phyloP scores from a whole-genome alignment of 2,888 invertebrate genomes.

The Apomyelois bistriatella region DNA sequence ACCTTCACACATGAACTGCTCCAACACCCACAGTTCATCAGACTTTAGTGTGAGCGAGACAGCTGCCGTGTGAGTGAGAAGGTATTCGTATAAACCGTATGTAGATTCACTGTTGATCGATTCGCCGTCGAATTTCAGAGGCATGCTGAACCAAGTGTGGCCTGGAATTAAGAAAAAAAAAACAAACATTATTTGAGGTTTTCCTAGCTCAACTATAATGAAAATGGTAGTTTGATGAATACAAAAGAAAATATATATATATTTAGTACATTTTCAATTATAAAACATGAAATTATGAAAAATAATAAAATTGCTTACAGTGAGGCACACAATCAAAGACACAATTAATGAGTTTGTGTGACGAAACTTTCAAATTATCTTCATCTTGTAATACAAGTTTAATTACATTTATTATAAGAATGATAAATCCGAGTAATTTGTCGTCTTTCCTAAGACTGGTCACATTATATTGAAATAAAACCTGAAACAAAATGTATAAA shows the following conservation, averaged over 20 bases:
- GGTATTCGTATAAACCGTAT: constrained; percentile 46
- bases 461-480: constrained; percentile 30
- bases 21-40: constrained; percentile 42
- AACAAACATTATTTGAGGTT: not conserved
- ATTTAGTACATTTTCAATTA: no score
- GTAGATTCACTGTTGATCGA: constrained; percentile 16
- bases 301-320: constrained; percentile 41
- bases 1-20: constrained; percentile 43
- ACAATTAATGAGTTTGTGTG: constrained; percentile 33
- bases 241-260: no score
- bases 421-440: constrained; percentile 38
- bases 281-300: not conserved
- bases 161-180: constrained; percentile 36
- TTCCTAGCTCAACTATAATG: no score
- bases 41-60: constrained; percentile 35
- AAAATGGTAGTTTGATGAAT: no score
- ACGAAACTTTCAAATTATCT: constrained; percentile 20
- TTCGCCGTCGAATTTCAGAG: constrained; percentile 33
- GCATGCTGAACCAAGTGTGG: constrained; percentile 47
- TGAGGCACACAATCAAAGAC: constrained; percentile 42
- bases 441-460: constrained; percentile 31
- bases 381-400: constrained; percentile 30
- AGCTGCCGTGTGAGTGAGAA: constrained; percentile 38
- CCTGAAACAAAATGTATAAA: constrained; percentile 34
- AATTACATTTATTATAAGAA: constrained; percentile 37